Evolutionary conservation across 2,113 vertebrate species (phyloP).

Genomic region (Pavo muticus): DNA sequence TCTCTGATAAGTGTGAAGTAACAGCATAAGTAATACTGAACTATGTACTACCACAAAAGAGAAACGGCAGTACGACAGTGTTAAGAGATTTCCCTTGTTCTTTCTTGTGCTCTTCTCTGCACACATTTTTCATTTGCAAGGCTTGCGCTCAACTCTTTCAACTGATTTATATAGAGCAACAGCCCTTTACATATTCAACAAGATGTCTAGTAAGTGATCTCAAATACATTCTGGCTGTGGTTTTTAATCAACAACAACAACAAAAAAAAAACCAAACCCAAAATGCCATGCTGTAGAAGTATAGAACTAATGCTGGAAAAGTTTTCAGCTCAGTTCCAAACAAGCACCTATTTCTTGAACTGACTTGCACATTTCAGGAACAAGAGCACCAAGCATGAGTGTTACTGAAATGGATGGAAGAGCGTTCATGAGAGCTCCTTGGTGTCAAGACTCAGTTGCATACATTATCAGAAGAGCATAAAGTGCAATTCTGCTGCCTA

Average conservation of each 20-base stretch:
- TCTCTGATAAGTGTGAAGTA: not conserved
- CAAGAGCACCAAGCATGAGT: not conserved
- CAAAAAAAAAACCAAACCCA: not conserved
- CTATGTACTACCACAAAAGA: not conserved
- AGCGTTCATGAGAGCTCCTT: not conserved
- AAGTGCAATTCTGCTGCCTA: not conserved
- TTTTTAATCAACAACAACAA: not conserved
- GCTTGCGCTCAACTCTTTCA: not conserved
- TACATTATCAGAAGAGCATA: not conserved
- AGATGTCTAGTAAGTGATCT: constrained; percentile 1
- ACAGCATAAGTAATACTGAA: not conserved
- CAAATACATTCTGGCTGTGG: not conserved
- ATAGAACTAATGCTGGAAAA: not conserved
- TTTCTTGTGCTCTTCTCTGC: not conserved
- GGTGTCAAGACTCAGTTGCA: not conserved
- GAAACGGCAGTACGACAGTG: not conserved
- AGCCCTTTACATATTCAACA: constrained; percentile 8
- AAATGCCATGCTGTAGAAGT: not conserved
- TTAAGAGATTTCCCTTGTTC: not conserved
- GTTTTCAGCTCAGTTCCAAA: not conserved
- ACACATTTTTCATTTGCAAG: not conserved
- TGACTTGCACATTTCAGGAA: not conserved
- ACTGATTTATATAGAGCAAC: not conserved
- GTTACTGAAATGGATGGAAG: not conserved
- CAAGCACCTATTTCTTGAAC: not conserved